Base-by-base conservation (phyloP, 2,888 invertebrate species). In the Marronus borbonicus region DNA sequence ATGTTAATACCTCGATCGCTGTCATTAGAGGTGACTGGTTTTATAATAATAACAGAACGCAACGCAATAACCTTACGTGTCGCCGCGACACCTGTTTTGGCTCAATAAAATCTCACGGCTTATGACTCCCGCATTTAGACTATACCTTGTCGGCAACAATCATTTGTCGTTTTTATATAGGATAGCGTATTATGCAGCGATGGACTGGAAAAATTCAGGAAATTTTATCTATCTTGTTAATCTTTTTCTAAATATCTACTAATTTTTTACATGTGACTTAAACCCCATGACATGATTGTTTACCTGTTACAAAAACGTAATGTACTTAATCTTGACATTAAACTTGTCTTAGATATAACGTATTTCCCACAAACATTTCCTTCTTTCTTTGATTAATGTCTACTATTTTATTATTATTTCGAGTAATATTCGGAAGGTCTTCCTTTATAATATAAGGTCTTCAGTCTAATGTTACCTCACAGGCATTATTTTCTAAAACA, bases 101-200 rank as follows among this genome's bases (percentile, higher is more conserved):
- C 83, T 88, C 87, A 86, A 88, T 88, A 88, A 83, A 81, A 80
- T 88, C 87, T 84, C 87, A 88, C 87, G 87, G 83, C 84, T 87
- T 86, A 87, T 85, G 86, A 86, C 86, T 86, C 85, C 85, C 81
- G 81, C 81, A 81, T 81, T 80, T 81, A 83, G 76, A 76, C 78
- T 72, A 17, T 20, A 75, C 79, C 39, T 77, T 77, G 79, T 76
- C 77, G 76, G 80, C 80, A 81, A 83, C 83, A 83, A 83, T 82
- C 80, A 82, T 82, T 80, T 80, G 77, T 79, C 77, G n/a, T 72
- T 58, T 81, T 75, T 78, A 77, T 75, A 77, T 77, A 77, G 81
- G 82, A 82, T 80, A 80, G 82, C 72, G 60, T 20, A 39, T 36
- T 39, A 44, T 65, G 70, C 81, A 79, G 81, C 69, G 65, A 49